phyloP scores from a whole-genome alignment of 2,888 invertebrate species.

The Hipparchia semele region DNA sequence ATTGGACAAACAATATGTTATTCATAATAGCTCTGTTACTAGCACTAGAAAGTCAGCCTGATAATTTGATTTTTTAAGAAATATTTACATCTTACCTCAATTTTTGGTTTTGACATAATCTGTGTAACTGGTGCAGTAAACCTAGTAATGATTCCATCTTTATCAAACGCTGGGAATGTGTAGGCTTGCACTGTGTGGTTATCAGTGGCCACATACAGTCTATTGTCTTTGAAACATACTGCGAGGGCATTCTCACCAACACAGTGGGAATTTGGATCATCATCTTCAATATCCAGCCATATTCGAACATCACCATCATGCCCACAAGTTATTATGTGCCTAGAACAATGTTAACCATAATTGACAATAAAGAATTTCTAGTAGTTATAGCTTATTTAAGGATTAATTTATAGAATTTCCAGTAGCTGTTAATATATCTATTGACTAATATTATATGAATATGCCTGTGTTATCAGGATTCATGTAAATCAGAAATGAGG shows the following conservation, averaged over 20 bases:
- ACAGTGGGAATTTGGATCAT: constrained; percentile 92
- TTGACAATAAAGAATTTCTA: too few relatives aligned
- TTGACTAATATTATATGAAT: too few relatives aligned
- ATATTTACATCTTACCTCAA: constrained; percentile 67
- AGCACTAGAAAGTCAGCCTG: too few relatives aligned
- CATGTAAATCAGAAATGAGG: too few relatives aligned
- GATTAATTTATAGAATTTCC: too few relatives aligned
- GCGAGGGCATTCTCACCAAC: constrained; percentile 92
- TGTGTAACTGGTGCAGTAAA: constrained; percentile 95
- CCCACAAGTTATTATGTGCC: constrained; percentile 91
- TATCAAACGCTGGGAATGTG: constrained; percentile 90
- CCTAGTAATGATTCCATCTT: constrained; percentile 92
- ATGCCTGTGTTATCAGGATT: too few relatives aligned
- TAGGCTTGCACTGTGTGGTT: constrained; percentile 93
- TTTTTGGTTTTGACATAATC: constrained; percentile 86
- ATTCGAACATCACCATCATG: constrained; percentile 96
- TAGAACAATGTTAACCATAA: constrained; percentile 41
- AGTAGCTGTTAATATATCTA: too few relatives aligned
- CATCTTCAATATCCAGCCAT: constrained; percentile 94
- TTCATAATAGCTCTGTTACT: too few relatives aligned
- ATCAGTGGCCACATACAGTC: constrained; percentile 92
- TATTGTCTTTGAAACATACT: constrained; percentile 86
- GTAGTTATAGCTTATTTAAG: too few relatives aligned
- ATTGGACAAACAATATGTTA: too few relatives aligned
- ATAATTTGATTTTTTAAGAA: not conserved